Base-by-base conservation (phyloP, 2,888 invertebrate species). In the Lasioglossum lativentre region DNA sequence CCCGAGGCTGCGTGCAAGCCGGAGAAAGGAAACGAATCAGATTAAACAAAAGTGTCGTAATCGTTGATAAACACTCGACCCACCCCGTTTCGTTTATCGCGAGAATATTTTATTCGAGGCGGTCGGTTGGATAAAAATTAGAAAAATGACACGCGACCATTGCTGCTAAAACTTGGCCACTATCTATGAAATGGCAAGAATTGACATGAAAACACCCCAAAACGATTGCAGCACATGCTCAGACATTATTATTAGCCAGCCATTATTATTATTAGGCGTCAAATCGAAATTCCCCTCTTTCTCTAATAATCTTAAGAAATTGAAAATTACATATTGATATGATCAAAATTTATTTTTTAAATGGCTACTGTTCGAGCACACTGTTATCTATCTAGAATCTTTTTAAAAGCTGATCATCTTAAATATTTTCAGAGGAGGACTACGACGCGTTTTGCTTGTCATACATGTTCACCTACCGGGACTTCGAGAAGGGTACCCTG, bases 371-470 rank as follows among this genome's bases (percentile, higher is more conserved):
- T n/a, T n/a, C 5, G 23, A 23, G 23, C 23, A 52, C 23, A 23
- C 0, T 23, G 23, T 23, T 2, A 19, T 47, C 2, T 19, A 19
- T 0, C 47, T 23, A 5, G 19, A 47, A 19, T 2, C 47, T 23
- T 23, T 23, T 52, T 52, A 0, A 52, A 8, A 23, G 52, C 8
- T 0, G 10, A 52, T 52, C 8, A 23, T 52, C 3, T 10, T 2
- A 52, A 14, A 59, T 19, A 38, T 68, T 68, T 97, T 90, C 97
- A 97, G 98, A 99, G 97, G 98, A 98, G 94, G 98, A 99, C 95
- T 99, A 99, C 95, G 98, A 99, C 95, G 98, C 98, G 30, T 99
- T 99, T 95, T 99, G 99, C 94, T 96, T 99, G 93, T 99, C 99
- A 73, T 99, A 99, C 95, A 98, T 99, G 97, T 99, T 99, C 95